Conservation (phyloP, 1,140 invertebrate genomes). For the Drosophila ambigua region DNA sequence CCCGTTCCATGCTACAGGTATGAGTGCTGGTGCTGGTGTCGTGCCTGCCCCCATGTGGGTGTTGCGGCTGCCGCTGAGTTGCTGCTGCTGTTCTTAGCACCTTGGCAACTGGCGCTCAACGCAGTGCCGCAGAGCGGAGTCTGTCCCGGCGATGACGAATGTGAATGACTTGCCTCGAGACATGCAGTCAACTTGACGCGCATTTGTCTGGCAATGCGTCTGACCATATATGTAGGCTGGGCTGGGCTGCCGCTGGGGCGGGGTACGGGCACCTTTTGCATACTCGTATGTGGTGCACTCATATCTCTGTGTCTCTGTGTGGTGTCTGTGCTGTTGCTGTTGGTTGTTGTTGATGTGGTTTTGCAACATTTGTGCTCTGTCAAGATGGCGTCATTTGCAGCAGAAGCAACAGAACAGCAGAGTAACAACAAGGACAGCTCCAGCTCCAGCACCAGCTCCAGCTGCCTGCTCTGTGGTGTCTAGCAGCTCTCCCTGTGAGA, state of each 20-base stretch:
- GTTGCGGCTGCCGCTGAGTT: constrained; percentile 54
- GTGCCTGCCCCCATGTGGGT: neutral
- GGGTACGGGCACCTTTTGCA: constrained; percentile 16
- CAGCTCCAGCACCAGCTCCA: neutral
- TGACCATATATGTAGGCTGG: constrained; percentile 60
- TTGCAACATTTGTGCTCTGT: constrained; percentile 50
- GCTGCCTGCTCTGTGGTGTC: constrained; percentile 4
- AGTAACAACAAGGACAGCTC: constrained; percentile 12
- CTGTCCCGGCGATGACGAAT: constrained; percentile 70
- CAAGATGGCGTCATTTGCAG: constrained; percentile 78
- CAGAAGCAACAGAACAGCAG: constrained; percentile 30
- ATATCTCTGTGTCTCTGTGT: constrained; percentile 20
- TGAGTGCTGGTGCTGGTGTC: neutral
- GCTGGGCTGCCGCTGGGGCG: neutral
- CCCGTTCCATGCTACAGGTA: constrained; percentile 25
- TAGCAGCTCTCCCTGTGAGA: constrained; percentile 22
- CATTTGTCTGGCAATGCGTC: constrained; percentile 81
- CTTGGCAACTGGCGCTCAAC: constrained; percentile 56
- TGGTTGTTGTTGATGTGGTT: constrained; percentile 29
- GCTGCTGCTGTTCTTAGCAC: constrained; percentile 62
- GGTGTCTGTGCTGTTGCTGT: constrained; percentile 33
- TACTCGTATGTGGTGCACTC: constrained; percentile 38
- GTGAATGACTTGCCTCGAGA: constrained; percentile 81
- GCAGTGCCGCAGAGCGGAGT: constrained; percentile 13
- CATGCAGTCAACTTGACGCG: constrained; percentile 82